Percentiles rank a stretch among this genome's conserved stretches.
Conservation (phyloP, 2,888 invertebrate species). For the Papilio elwesi region DNA sequence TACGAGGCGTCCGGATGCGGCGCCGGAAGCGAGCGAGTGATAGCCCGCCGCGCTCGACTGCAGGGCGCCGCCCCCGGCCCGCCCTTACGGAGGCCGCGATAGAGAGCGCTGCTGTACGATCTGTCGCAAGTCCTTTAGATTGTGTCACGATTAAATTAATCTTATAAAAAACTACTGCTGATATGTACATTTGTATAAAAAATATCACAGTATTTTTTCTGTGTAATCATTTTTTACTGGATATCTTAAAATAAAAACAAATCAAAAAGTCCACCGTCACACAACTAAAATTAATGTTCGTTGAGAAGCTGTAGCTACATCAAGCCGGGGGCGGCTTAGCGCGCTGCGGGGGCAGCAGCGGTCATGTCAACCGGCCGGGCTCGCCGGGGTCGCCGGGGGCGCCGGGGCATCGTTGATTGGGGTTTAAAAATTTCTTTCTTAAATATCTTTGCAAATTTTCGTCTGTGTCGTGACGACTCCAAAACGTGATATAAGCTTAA, state of each 20-base stretch:
- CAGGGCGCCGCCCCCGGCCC: constrained; percentile 40
- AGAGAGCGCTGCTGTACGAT: not conserved
- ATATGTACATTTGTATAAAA: no score
- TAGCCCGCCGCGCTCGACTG: constrained; percentile 42
- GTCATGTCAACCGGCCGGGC: not conserved
- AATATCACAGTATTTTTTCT: no score
- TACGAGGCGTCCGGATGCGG: constrained; percentile 67
- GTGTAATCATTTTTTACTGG: no score
- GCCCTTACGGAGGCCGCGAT: not conserved
- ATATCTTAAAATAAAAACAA: not conserved
- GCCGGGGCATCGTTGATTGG: no score
- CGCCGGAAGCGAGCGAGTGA: constrained; percentile 73
- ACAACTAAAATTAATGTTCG: not conserved
- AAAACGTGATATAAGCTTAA: no score
- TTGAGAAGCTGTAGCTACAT: not conserved
- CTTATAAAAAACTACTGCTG: no score
- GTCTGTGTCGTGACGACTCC: no score
- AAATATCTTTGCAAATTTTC: no score
- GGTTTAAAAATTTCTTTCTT: no score
- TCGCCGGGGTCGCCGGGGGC: no score
- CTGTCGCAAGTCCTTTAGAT: not conserved
- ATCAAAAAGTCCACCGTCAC: not conserved
- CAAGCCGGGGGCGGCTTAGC: not conserved
- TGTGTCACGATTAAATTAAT: not conserved
- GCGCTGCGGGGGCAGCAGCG: not conserved